Base-by-base conservation (phyloP, 2,113 vertebrate genomes). In the Ophthalmolycus amberensis region DNA sequence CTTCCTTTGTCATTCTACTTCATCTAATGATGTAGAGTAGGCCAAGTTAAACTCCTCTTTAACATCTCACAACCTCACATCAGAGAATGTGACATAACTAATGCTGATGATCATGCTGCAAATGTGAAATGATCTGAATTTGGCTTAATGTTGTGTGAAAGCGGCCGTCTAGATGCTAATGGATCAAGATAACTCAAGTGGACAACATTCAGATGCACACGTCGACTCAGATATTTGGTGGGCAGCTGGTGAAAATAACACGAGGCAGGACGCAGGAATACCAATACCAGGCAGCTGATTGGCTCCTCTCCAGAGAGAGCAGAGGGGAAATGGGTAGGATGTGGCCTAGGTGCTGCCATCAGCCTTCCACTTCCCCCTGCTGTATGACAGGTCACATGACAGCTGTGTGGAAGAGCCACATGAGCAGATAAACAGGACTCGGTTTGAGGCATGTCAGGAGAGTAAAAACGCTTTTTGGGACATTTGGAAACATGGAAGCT, bases 101-200 rank as follows among this genome's bases (percentile, higher is more conserved):
- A 77, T 63, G 25, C 71, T 69, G 52, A 68, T 72, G 77, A 79
- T 85, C 60, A 34, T 16, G 38, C 64, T 40, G 65, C 34, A n/a
- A 52, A 75, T 71, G 80, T 80, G 54, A 70, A 77, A 38, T 72
- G 75, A 79, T 81, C 66, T 85, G 46, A 71, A 64, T 87, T 60
- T 77, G 72, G 67, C 71, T 71, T 90, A 87, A 92, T 91, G 89
- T 77, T 77, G 84, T 75, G 90, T 88, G 78, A 90, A 90, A 89
- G 71, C 9, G 2, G 85, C 56, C 65, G 67, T 68, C 83, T 62
- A 64, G 46, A 78, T 59, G 76, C 60, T 80, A 82, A 87, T 85
- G 76, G 84, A 40, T 90, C 78, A 85, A 27, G 76, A 85, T 79
- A 91, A 91, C 88, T 88, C 66, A 46, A 89, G 89, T 88, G 88